Conservation (phyloP, 2,888 invertebrate genomes). For the Hoplodrina ambigua region DNA sequence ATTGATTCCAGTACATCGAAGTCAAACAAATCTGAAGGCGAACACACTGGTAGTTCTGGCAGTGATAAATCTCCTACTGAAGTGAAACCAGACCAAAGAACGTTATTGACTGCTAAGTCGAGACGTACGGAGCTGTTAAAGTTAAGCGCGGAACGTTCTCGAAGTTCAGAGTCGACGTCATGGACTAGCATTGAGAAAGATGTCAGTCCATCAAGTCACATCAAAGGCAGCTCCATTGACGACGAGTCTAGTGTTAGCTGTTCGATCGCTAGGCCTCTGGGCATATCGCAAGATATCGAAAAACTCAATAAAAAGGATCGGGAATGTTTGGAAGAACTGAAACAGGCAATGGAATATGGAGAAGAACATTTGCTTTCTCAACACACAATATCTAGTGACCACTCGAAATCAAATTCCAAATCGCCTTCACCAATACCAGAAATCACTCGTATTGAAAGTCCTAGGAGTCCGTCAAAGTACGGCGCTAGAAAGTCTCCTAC, state of each 20-base stretch:
- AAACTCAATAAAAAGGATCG: constrained; percentile 92
- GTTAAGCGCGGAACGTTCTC: constrained; percentile 93
- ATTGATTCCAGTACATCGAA: constrained; percentile 85
- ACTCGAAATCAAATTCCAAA: constrained; percentile 87
- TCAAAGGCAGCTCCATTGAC: constrained; percentile 92
- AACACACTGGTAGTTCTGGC: constrained; percentile 85
- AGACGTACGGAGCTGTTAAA: constrained; percentile 91
- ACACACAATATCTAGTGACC: constrained; percentile 85
- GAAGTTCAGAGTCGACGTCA: constrained; percentile 94
- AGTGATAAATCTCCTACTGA: constrained; percentile 87
- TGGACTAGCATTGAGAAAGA: constrained; percentile 95
- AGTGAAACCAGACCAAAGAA: constrained; percentile 78
- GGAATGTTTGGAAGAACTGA: constrained; percentile 91
- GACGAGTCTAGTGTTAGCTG: constrained; percentile 94
- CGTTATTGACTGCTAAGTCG: constrained; percentile 86
- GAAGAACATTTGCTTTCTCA: constrained; percentile 87
- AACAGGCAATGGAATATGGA: constrained; percentile 90
- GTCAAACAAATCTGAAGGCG: constrained; percentile 85
- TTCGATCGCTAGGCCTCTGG: constrained; percentile 94
- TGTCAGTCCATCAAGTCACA: constrained; percentile 91
- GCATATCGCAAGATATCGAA: constrained; percentile 94
- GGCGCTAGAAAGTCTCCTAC: constrained; percentile 87
- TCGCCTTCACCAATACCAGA: constrained; percentile 84
- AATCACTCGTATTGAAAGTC: constrained; percentile 84
- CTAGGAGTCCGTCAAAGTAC: constrained; percentile 85